Base-by-base conservation (phyloP, 2,113 vertebrate genomes). In the Podarcis cretensis region DNA sequence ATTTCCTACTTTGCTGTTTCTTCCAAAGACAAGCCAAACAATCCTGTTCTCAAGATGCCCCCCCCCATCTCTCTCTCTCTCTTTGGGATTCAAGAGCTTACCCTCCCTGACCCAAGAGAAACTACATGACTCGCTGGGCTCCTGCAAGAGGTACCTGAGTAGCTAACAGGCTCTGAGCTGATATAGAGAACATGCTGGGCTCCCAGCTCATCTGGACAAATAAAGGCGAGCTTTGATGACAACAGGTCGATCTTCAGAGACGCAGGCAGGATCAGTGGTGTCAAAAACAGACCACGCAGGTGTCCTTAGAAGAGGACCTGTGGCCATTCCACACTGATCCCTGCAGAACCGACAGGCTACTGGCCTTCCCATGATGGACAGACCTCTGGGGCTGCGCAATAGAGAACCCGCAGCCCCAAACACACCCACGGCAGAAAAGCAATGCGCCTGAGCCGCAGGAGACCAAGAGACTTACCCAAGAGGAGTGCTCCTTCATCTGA, bases 401-500 rank as follows among this genome's bases (percentile, higher is more conserved):
- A 59, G 21, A 85, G 59, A 13, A 27, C 37, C 21, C 57, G 18
- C 63, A 40, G 35, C 4, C 32, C 54, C 25, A 13, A 35, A 35
- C n/a, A 18, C 21, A 5, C 65, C 4, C 13, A 9, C 10, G 13
- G 18, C 25, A 66, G 12, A 43, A 68, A 48, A 57, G 63, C 63
- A 79, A 14, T 37, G 13, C 23, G 57, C 32, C 27, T 18, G 23
- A 14, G 10, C 23, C 16, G 7, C 30, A 10, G 69, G 32, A 32
- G 25, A 66, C 25, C 4, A n/a, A 32, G 12, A 79, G 16, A 40
- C 79, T 97, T 97, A 99, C 99, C 99, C 99, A 99, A 0, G 99
- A 99, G 1, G 99, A 99, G 88, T 99, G 98, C 96, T 99, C 99
- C 97, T 99, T 99, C 99, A 99, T 99, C 97, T 99, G 99, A 94